Evolutionary conservation across 2,797 vertebrate species (phyloP).

Genomic region (Fistularia commersonii): DNA sequence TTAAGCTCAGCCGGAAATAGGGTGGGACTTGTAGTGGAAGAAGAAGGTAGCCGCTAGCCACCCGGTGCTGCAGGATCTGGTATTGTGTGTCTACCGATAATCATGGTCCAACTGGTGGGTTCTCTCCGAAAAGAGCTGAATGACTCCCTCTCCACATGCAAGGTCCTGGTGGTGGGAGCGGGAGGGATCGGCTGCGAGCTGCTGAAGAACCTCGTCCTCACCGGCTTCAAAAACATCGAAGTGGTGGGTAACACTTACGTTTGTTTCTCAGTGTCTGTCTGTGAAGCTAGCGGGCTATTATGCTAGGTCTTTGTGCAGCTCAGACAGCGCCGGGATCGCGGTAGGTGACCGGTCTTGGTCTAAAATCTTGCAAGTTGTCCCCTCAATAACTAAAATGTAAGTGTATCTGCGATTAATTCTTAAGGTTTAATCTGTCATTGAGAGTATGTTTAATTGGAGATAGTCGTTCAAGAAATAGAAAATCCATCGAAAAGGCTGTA

Average conservation of each 20-base stretch:
- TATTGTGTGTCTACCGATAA: constrained; percentile 42
- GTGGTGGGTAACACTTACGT: constrained; percentile 78
- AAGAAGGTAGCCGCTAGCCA: constrained; percentile 40
- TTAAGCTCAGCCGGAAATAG: too few relatives aligned
- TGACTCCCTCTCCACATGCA: constrained; percentile 82
- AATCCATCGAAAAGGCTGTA: background rate
- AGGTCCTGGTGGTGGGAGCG: constrained; percentile 90
- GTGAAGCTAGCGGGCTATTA: constrained; percentile 22
- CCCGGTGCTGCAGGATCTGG: constrained; percentile 29
- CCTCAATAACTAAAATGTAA: background rate
- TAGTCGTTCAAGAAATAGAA: background rate
- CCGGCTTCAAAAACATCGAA: constrained; percentile 91
- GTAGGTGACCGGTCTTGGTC: constrained; percentile 6
- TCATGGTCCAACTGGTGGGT: constrained; percentile 84
- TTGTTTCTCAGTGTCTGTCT: constrained; percentile 35
- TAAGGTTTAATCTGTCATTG: fast-evolving
- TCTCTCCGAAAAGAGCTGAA: constrained; percentile 85
- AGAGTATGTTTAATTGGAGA: fast-evolving
- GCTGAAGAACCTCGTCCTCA: constrained; percentile 93
- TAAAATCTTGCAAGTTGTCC: constrained; percentile 9
- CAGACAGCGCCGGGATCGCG: background rate
- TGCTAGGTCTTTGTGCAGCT: constrained; percentile 55
- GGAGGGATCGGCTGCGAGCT: constrained; percentile 96
- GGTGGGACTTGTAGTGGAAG: constrained; percentile 1
- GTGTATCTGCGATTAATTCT: background rate